phyloP scores from a whole-genome alignment of 2,888 invertebrate species.

The Taphrorychus bicolor region DNA sequence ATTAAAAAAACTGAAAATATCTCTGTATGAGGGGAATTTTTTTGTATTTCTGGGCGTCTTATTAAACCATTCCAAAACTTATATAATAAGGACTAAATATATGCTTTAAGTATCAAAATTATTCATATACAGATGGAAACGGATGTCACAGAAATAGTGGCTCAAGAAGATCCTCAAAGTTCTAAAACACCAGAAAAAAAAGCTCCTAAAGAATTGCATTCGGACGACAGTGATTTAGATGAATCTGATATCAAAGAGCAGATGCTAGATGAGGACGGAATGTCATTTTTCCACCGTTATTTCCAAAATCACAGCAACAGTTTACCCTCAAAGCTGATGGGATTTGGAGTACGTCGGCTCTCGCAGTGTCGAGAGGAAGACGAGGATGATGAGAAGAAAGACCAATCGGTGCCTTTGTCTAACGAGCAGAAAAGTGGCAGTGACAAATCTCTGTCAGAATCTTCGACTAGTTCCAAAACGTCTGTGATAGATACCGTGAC shows the following conservation, averaged over 20 bases:
- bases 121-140: constrained; percentile 39
- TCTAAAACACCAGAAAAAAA: neutral
- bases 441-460: constrained; percentile 57
- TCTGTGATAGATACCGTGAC: constrained; percentile 59
- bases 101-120: too few species aligned
- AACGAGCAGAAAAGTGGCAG: constrained; percentile 57
- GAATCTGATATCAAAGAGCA: constrained; percentile 64
- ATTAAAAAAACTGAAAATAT: too few species aligned
- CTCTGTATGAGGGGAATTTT: neutral
- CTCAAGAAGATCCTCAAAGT: constrained; percentile 1
- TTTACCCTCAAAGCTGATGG: constrained; percentile 68
- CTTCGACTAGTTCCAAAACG: constrained; percentile 57
- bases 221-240: constrained; percentile 2
- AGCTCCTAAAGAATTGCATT: neutral
- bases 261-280: constrained; percentile 64
- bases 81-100: too few species aligned
- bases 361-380: constrained; percentile 88
- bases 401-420: constrained; percentile 48
- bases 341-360: constrained; percentile 68
- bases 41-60: neutral
- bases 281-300: constrained; percentile 73
- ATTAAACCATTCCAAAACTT: constrained; percentile 19
- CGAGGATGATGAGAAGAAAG: constrained; percentile 69
- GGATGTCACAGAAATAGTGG: constrained; percentile 31
- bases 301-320: constrained; percentile 77